Evolutionary conservation across 2,113 vertebrate genomes (phyloP), one percentile per base, ranked within the genome.

Genomic region (Sander vitreus): DNA sequence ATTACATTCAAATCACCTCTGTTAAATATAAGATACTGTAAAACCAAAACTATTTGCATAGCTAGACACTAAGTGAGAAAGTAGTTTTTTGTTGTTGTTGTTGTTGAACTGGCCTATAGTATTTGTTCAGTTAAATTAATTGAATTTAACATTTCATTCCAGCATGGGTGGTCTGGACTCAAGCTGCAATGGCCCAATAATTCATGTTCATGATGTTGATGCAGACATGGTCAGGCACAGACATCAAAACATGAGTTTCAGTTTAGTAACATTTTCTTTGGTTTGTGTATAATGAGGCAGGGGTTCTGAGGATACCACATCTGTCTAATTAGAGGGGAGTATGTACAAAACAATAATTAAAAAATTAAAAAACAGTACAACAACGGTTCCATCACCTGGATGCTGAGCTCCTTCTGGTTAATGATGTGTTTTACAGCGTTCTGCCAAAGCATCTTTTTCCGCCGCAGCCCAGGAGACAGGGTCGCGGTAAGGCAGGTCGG

Each of bases 361-460:
- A 43, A 23, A 62, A 65, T 9, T 27, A 45, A 59, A 9, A 39
- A 45, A 59, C 13, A 21, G 23, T 13, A 43, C 8, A 62, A 39
- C 18, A 59, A 43, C 23, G 30, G 15, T 15, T 27, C 15, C 30
- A 57, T 59, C 83, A 94, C 93, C 88, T 94, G 92, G 57, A 88
- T 76, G 19, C 59, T 91, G 30, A 93, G 88, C 70, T 94, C 92
- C 80, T 86, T 84, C 75, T 96, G 93, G 80, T 63, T 93, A 14
- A 94, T 93, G 69, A 95, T 93, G 86, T 95, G 94, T 85, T 95
- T 95, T 8, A 94, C 88, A 2, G 95, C 93, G 0, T 93, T 95
- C 82, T 95, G 92, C 95, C 94, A 95, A 73, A 94, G 89, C 92
- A 86, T 93, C 86, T 93, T 93, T 76, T 95, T 95, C 27, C 92